phyloP scores from a whole-genome alignment of 2,888 invertebrate genomes.

The Yponomeuta sedellus region DNA sequence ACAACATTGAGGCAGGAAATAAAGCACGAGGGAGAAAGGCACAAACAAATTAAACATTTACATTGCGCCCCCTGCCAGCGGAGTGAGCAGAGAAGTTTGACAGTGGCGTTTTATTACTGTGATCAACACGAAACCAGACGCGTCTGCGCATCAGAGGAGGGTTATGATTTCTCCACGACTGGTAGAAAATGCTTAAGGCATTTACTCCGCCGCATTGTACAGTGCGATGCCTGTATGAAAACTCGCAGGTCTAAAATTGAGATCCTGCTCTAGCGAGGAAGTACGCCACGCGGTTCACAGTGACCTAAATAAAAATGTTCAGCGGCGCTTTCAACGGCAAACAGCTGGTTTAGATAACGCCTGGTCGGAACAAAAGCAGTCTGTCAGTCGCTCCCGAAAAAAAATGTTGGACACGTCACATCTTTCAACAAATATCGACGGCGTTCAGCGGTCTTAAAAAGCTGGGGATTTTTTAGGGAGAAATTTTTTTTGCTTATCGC shows the following conservation, averaged over 20 bases:
- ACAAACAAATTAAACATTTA: constrained; percentile 61
- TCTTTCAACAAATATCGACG: background rate
- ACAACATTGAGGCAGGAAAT: constrained; percentile 58
- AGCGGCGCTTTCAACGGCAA: constrained; percentile 34
- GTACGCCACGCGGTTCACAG: no score
- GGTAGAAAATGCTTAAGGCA: no score
- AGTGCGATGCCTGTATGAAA: no score
- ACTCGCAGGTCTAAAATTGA: no score
- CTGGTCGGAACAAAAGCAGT: constrained; percentile 54
- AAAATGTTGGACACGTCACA: constrained; percentile 34
- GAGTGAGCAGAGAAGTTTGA: background rate
- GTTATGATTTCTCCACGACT: no score
- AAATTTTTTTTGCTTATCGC: no score
- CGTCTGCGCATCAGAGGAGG: no score
- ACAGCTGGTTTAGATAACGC: constrained; percentile 70
- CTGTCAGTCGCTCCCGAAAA: constrained; percentile 35
- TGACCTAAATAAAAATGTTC: constrained; percentile 58
- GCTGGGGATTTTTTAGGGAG: no score
- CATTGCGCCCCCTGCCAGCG: background rate
- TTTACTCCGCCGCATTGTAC: no score
- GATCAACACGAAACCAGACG: no score
- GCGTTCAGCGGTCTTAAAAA: background rate
- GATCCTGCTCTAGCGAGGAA: no score
- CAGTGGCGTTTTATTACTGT: background rate
- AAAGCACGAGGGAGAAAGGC: constrained; percentile 38